phyloP scores from a whole-genome alignment of 2,113 vertebrate genomes.

The Bufo bufo region DNA sequence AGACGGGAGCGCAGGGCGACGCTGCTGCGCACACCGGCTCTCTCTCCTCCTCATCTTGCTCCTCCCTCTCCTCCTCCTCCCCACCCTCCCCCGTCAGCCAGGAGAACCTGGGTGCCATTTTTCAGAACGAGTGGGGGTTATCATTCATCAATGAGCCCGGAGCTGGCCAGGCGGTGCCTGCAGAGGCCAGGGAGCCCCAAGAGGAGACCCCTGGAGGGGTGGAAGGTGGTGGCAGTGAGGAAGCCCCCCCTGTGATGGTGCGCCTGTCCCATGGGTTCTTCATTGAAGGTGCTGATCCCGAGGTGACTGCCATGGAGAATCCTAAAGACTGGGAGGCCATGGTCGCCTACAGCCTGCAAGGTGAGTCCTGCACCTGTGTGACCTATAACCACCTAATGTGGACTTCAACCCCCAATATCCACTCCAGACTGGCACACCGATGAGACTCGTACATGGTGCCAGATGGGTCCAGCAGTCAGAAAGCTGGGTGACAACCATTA shows the following conservation, averaged over 20 bases:
- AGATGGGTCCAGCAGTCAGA: no score
- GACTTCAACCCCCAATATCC: no score
- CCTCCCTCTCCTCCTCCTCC: slow-evolving; percentile 52
- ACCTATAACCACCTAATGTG: no score
- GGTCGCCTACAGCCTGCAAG: slow-evolving; percentile 55
- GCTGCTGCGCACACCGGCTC: neutral
- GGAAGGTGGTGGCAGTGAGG: neutral
- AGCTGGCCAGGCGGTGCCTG: slow-evolving; percentile 19
- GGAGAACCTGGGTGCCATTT: slow-evolving; percentile 77
- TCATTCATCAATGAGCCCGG: slow-evolving; percentile 79
- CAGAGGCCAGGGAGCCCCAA: neutral
- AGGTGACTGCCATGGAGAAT: slow-evolving; percentile 50
- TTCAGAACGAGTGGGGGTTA: slow-evolving; percentile 85
- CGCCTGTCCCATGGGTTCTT: slow-evolving; percentile 40
- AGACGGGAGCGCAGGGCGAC: neutral
- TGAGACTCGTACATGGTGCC: no score
- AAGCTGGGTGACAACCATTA: no score
- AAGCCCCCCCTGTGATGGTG: neutral
- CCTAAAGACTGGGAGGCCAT: slow-evolving; percentile 58
- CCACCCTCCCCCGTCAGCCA: slow-evolving; percentile 54
- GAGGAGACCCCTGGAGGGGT: neutral
- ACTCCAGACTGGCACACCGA: no score
- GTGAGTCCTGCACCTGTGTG: slow-evolving; percentile 22
- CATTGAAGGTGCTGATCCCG: slow-evolving; percentile 20
- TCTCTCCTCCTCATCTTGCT: slow-evolving; percentile 56